Percentiles rank a stretch among this genome's conserved stretches.
Conservation (phyloP, 2,888 invertebrate genomes). For the Kryphioiulus occultus region DNA sequence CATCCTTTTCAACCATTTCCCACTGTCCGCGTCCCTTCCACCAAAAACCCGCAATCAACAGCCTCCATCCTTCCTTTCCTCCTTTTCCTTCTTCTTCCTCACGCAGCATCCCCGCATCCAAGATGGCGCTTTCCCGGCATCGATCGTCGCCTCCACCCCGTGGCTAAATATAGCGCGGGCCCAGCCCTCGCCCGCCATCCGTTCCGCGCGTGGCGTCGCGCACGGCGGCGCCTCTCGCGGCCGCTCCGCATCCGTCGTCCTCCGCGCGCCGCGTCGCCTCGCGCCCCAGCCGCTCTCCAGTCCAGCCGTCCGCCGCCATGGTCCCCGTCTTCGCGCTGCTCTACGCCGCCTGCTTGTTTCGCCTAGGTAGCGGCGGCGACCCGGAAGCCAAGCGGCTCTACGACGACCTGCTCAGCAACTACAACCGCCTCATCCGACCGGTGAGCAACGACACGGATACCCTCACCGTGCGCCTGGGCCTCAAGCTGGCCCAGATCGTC, state of each 20-base stretch:
- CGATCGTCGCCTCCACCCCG: neutral
- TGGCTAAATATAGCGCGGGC: neutral
- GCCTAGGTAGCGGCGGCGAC: constrained; percentile 62
- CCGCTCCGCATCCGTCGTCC: neutral
- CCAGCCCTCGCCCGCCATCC: neutral
- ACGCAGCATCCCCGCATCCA: neutral
- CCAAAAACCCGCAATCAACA: too few species aligned
- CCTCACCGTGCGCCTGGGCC: constrained; percentile 86
- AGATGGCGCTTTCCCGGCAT: neutral
- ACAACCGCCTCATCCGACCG: constrained; percentile 92
- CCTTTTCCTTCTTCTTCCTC: too few species aligned
- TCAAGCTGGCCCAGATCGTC: constrained; percentile 83
- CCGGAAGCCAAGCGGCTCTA: constrained; percentile 94
- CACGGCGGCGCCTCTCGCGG: constrained; percentile 10
- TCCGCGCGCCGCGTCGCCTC: neutral
- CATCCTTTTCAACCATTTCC: too few species aligned
- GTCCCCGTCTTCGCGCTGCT: neutral
- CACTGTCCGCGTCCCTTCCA: too few species aligned
- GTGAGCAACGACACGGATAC: constrained; percentile 93
- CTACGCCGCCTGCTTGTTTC: constrained; percentile 31
- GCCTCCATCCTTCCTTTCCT: too few species aligned
- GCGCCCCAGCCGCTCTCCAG: neutral
- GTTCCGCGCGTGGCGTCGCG: neutral
- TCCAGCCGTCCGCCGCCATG: neutral
- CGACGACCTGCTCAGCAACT: constrained; percentile 93